Evolutionary conservation across 1,140 invertebrate genomes (phyloP).

Genomic region (Eubasilissa regina): DNA sequence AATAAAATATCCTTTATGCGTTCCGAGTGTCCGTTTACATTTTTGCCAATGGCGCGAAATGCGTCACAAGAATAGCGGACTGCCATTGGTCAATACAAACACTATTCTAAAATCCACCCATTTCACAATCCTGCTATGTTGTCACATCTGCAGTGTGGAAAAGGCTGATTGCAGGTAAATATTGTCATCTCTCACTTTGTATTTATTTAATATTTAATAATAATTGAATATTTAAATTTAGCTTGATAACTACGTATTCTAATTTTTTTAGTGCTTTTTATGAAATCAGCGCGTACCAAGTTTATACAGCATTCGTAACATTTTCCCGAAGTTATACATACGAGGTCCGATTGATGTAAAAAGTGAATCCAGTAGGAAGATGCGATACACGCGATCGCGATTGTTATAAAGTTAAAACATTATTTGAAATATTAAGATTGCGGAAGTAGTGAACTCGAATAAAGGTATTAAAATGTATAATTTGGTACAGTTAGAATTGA

Average conservation of each 20-base stretch:
- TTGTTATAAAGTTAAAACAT: slow-evolving; percentile 49
- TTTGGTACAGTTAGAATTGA: slow-evolving; percentile 15
- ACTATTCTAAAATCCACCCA: slow-evolving; percentile 48
- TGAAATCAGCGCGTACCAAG: slow-evolving; percentile 21
- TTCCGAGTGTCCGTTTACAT: slow-evolving; percentile 36
- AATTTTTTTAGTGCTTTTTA: slow-evolving; percentile 11
- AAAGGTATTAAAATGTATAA: not conserved
- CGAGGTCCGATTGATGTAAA: slow-evolving; percentile 29
- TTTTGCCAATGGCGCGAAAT: slow-evolving; percentile 50
- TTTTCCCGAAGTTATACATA: slow-evolving; percentile 48
- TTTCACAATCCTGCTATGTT: slow-evolving; percentile 52
- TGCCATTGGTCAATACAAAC: slow-evolving; percentile 43
- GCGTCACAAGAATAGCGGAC: slow-evolving; percentile 27
- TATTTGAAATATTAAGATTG: slow-evolving; percentile 44
- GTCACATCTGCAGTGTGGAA: slow-evolving; percentile 46
- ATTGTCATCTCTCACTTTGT: slow-evolving; percentile 49
- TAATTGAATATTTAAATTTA: slow-evolving; percentile 31
- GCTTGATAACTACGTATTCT: slow-evolving; percentile 3
- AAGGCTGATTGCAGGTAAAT: slow-evolving; percentile 50
- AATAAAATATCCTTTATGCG: not conserved
- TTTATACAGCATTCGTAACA: slow-evolving; percentile 46
- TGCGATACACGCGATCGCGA: slow-evolving; percentile 49
- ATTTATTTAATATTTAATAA: slow-evolving; percentile 47
- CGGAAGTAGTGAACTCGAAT: slow-evolving; percentile 16
- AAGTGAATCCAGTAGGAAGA: slow-evolving; percentile 48